Conservation (phyloP, 2,888 invertebrate genomes). For the Physocephala rufipes region DNA sequence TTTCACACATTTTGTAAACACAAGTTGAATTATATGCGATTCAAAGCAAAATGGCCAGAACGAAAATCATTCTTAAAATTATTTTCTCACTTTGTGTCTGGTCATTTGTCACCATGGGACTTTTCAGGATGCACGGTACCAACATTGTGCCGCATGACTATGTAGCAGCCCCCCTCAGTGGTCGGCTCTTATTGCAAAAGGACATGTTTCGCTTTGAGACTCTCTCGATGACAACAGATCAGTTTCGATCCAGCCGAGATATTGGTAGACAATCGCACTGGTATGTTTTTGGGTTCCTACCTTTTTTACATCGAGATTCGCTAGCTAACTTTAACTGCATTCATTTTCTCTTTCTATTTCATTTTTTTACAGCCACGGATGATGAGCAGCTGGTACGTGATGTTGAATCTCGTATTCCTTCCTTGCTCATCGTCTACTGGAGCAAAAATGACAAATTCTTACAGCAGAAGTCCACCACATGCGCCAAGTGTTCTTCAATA, state of each 20-base stretch:
- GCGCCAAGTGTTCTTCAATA: slow-evolving; percentile 86
- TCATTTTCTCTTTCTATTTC: slow-evolving; percentile 14
- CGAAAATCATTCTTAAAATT: slow-evolving; percentile 64
- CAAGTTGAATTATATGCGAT: too few species aligned
- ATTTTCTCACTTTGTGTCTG: slow-evolving; percentile 65
- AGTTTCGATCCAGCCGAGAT: slow-evolving; percentile 65
- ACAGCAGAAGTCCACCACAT: slow-evolving; percentile 72
- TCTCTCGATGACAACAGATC: slow-evolving; percentile 66
- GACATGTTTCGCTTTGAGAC: slow-evolving; percentile 61
- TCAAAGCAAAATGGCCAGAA: slow-evolving; percentile 59
- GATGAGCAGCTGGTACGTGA: slow-evolving; percentile 82
- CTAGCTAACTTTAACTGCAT: too few species aligned
- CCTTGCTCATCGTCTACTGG: slow-evolving; percentile 87
- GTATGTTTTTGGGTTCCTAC: slow-evolving; percentile 48
- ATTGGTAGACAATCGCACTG: slow-evolving; percentile 65
- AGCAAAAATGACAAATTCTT: slow-evolving; percentile 76
- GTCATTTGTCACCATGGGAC: slow-evolving; percentile 65
- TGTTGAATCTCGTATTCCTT: slow-evolving; percentile 82
- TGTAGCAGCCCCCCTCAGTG: slow-evolving; percentile 60
- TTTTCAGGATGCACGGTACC: slow-evolving; percentile 65
- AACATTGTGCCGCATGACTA: slow-evolving; percentile 63
- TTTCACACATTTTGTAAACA: too few species aligned
- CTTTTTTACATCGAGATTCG: too few species aligned
- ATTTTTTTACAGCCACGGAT: slow-evolving; percentile 60
- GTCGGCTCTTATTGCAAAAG: slow-evolving; percentile 64